Evolutionary conservation across 2,888 invertebrate genomes (phyloP), one percentile per base, ranked within the genome.

Genomic region (Himalopsyche japonica): DNA sequence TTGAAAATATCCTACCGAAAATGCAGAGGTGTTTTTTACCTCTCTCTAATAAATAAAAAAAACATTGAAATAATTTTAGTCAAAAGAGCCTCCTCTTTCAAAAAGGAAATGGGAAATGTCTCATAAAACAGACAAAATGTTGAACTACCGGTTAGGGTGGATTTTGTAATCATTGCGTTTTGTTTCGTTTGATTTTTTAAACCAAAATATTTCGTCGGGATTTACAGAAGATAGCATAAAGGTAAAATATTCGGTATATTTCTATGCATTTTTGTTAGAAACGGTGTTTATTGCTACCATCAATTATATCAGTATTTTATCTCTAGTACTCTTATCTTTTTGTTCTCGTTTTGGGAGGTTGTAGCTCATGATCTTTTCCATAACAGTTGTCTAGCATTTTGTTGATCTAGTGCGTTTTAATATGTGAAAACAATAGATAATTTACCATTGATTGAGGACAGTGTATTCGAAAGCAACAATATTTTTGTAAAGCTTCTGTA

Each of bases 101-200:
- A 57, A 57, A 57, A 57, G 79, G 82, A 84, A 82, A 82, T 82
- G 81, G 80, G 84, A 82, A 85, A 85, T 83, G 81, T 81, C 85
- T 83, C 85, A 76, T 85, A 83, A 85, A 85, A 83, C 79, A 85
- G 83, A 83, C 77, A 83, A 57, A 83, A 84, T 81, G 83, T 84
- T 82, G 78, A n/a, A 27, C 27, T 20, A 79, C 79, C 79, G 79
- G 48, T 48, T 57, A 79, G 49, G 49, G 49, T 20, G 37, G 37
- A 48, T 79, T 79, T 79, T 48, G 48, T 48, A 79, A 79, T 79
- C 48, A 48, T 57, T 57, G n/a, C 57, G 57, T 18, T 43, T 30
- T 76, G 82, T 82, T 85, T 82, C 85, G 77, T 82, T 82, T 85
- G 82, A 57, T 57, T 57, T 57, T 57, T 57, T 57, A 20, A 20